Percentiles rank a stretch among this genome's conserved stretches.
These are phyloP conservation scores for Fabriciana adippe DNA, from an alignment of 2,888 invertebrate genomes.

Conservation along the genomic window DNA sequence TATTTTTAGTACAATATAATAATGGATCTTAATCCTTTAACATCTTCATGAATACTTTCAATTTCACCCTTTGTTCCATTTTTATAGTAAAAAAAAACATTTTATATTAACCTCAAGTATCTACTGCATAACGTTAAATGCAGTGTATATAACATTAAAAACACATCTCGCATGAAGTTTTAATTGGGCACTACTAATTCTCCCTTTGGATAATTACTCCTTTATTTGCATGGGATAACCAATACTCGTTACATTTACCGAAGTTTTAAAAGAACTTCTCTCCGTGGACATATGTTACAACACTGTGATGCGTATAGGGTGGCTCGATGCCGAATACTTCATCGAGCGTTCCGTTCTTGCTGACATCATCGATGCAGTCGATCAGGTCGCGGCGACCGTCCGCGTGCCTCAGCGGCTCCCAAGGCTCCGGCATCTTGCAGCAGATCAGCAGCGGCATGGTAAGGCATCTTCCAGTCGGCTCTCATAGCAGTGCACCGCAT, in stretches of 20 bases:
- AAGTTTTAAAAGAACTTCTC: neutral
- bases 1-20: neutral
- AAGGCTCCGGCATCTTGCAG: slow-evolving; percentile 90
- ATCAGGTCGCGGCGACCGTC: slow-evolving; percentile 89
- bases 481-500: slow-evolving; percentile 80
- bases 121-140: neutral
- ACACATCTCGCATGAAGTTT: slow-evolving; percentile 17
- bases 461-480: slow-evolving; percentile 88
- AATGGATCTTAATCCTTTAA: neutral
- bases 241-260: neutral
- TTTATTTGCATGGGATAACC: slow-evolving; percentile 4
- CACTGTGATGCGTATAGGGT: slow-evolving; percentile 80
- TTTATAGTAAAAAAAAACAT: neutral
- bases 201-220: slow-evolving; percentile 8
- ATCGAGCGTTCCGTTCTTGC: slow-evolving; percentile 92
- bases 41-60: neutral
- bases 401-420: slow-evolving; percentile 85
- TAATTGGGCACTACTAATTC: slow-evolving; percentile 4
- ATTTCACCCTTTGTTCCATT: neutral
- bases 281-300: slow-evolving; percentile 13
- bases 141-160: neutral
- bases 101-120: neutral
- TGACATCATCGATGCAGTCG: slow-evolving; percentile 83
- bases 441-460: slow-evolving; percentile 97
- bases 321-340: slow-evolving; percentile 95